Percentiles rank a stretch among this genome's conserved stretches.
These are phyloP conservation scores for Stenolophus ochropezus DNA, from an alignment of 2,888 invertebrate species.

Conservation along the genomic window DNA sequence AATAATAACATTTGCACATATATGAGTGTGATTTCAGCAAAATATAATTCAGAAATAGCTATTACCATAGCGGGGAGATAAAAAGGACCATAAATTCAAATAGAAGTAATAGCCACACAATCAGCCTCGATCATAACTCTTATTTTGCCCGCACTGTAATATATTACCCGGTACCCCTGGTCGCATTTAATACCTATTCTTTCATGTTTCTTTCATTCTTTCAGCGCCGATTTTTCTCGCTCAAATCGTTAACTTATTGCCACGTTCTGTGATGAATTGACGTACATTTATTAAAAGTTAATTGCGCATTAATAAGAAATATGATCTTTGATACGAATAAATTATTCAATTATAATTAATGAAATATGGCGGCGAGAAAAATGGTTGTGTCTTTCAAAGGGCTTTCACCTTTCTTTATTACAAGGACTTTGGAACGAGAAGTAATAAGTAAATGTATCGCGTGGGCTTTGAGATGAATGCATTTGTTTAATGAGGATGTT, in stretches of 20 bases:
- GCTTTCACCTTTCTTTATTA: background rate
- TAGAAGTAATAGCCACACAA: constrained; percentile 36
- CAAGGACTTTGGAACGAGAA: background rate
- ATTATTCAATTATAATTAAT: constrained; percentile 36
- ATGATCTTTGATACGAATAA: constrained; percentile 27
- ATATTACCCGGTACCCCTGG: constrained; percentile 34
- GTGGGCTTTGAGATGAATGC: background rate
- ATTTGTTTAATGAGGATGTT: background rate
- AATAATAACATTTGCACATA: too few relatives aligned
- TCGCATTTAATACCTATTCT: constrained; percentile 39
- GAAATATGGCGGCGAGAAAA: constrained; percentile 5
- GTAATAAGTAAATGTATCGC: background rate
- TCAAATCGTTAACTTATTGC: constrained; percentile 32
- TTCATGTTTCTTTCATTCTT: constrained; percentile 38
- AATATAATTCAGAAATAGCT: constrained; percentile 8
- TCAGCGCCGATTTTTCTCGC: constrained; percentile 11
- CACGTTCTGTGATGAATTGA: constrained; percentile 17
- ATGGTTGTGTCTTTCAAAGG: background rate
- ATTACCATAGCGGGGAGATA: constrained; percentile 38
- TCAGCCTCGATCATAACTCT: constrained; percentile 36
- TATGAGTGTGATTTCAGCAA: background rate
- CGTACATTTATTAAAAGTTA: constrained; percentile 35
- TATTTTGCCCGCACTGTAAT: constrained; percentile 24
- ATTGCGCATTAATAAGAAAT: constrained; percentile 35
- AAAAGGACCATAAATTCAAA: constrained; percentile 43